phyloP scores from a whole-genome alignment of 2,113 vertebrate species.

The Oreocharis arfaki region DNA sequence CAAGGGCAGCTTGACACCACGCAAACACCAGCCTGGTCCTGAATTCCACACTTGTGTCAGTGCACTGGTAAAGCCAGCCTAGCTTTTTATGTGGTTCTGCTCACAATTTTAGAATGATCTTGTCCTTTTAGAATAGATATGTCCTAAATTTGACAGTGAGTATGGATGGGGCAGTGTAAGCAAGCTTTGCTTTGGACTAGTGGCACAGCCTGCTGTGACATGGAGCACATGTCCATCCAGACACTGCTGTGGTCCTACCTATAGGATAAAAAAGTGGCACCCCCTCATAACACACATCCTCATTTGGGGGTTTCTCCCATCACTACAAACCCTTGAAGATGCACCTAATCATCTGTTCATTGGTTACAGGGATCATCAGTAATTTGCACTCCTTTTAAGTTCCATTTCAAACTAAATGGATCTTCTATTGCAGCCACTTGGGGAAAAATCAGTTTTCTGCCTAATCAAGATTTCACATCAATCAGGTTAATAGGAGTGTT shows the following conservation, averaged over 20 bases:
- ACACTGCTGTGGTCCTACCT: neutral
- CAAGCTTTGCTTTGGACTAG: neutral
- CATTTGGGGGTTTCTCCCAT: neutral
- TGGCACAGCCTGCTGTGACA: neutral
- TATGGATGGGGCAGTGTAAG: neutral
- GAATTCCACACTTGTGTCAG: neutral
- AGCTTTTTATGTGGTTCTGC: neutral
- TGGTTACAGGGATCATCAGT: neutral
- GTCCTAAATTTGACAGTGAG: neutral
- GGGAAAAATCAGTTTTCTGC: conserved; percentile 8
- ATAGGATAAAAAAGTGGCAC: neutral
- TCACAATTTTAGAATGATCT: neutral
- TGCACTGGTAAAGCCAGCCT: neutral
- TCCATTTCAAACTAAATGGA: neutral
- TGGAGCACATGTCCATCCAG: neutral
- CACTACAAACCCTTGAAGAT: neutral
- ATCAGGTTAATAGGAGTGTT: conserved; percentile 39
- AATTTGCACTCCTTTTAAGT: neutral
- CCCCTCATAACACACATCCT: neutral
- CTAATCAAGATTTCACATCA: conserved; percentile 25
- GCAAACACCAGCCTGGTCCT: neutral
- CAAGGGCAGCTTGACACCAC: neutral
- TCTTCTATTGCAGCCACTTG: neutral
- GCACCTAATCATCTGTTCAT: neutral
- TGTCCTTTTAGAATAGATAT: neutral